Evolutionary conservation across 2,113 vertebrate genomes (phyloP).

Genomic region (Paralichthys olivaceus): DNA sequence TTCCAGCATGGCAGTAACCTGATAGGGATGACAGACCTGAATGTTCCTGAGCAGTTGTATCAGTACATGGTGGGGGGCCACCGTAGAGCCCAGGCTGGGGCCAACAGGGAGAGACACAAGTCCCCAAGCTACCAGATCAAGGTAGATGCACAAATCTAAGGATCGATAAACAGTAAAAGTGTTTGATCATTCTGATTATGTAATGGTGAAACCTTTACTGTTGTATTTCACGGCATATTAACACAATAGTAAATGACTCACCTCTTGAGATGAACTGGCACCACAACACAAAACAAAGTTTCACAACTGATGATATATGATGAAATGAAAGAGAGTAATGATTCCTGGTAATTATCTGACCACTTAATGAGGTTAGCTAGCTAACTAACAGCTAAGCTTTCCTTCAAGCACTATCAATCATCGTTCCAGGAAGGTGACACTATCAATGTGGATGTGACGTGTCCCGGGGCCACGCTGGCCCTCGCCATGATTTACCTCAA

Average conservation of each 20-base stretch:
- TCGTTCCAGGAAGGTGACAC: slow-evolving; percentile 93
- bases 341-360: not conserved
- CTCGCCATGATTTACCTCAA: slow-evolving; percentile 99
- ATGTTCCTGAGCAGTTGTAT: slow-evolving; percentile 97
- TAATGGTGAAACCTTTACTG: not conserved
- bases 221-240: no score
- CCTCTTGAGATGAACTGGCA: not conserved
- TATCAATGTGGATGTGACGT: slow-evolving; percentile 98
- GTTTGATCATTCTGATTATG: no score
- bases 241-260: no score
- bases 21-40: slow-evolving; percentile 98
- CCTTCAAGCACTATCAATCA: not conserved
- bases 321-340: no score
- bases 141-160: slow-evolving; percentile 72
- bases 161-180: no score
- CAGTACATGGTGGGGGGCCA: slow-evolving; percentile 99
- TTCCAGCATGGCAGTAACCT: slow-evolving; percentile 95
- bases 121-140: slow-evolving; percentile 99
- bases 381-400: not conserved
- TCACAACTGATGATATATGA: not conserved
- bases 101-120: slow-evolving; percentile 95
- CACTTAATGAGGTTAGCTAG: not conserved
- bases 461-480: slow-evolving; percentile 95
- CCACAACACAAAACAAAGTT: not conserved
- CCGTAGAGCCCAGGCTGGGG: slow-evolving; percentile 88